Evolutionary conservation across 2,888 invertebrate genomes (phyloP).

Genomic region (Pyrocoelia pectoralis): DNA sequence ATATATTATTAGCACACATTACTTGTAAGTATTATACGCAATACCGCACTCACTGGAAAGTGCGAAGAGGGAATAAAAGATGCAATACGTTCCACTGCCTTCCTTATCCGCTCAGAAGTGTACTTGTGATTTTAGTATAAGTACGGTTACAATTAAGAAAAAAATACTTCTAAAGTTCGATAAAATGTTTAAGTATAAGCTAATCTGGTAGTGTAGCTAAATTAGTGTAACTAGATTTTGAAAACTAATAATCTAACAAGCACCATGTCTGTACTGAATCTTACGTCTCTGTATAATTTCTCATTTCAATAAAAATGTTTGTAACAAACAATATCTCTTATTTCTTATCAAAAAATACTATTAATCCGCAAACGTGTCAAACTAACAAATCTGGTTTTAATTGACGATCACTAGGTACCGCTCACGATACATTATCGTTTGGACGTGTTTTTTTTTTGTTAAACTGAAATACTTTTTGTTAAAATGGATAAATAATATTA

Average conservation of each 20-base stretch:
- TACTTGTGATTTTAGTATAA: slow-evolving; percentile 32
- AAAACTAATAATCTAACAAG: background rate
- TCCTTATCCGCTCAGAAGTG: slow-evolving; percentile 29
- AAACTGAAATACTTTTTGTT: background rate
- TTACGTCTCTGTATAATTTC: background rate
- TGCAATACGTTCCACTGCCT: slow-evolving; percentile 29
- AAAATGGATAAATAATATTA: background rate
- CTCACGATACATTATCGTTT: background rate
- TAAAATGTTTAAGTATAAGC: no score
- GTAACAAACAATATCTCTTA: background rate
- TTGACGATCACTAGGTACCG: background rate
- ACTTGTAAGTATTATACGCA: background rate
- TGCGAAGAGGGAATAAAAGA: background rate
- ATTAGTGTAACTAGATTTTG: background rate
- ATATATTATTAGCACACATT: background rate
- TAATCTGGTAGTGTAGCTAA: no score
- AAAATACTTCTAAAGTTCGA: no score
- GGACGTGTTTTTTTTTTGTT: background rate
- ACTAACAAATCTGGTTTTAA: background rate
- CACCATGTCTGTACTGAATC: background rate
- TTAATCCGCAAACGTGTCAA: background rate
- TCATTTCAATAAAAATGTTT: background rate
- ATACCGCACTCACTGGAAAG: background rate
- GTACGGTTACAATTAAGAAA: background rate
- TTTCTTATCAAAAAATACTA: no score